Base-by-base conservation (phyloP, 2,888 invertebrate genomes). In the Halictus quadricinctus region DNA sequence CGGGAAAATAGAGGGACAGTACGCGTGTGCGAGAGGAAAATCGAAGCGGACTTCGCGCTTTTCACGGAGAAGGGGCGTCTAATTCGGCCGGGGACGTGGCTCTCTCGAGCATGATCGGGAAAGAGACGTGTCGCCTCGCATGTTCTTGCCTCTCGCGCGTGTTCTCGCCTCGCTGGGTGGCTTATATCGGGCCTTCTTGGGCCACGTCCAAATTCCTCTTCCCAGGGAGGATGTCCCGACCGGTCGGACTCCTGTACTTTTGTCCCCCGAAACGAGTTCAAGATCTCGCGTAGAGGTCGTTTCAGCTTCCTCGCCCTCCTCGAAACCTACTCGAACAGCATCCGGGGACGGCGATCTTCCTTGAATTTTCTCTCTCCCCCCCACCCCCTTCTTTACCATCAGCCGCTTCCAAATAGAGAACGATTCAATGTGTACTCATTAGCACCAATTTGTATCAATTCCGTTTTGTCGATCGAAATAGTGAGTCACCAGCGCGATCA, bases 121-220 rank as follows among this genome's bases (percentile, higher is more conserved):
- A 29, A 10, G n/a, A 36, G 54, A 41, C 60, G 64, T 75, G 70
- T 78, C 81, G 58, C 50, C 80, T 60, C 72, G 83, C 77, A 48
- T 70, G 83, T 86, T 87, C 83, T 79, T 54, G 29, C 36, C 66
- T 64, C 60, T 54, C 54, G 54, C 54, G 54, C 10, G 54, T 54
- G 54, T 21, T 54, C 21, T 60, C 25, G 78, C 77, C 76, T 66
- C 86, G 76, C 80, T 83, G 54, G 80, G 64, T 81, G 76, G 78
- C 87, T 84, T 86, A 87, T 87, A 85, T 87, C 87, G 79, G 76
- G 83, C 80, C 36, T 41, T 88, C 78, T 88, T 88, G 88, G 88
- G 87, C 85, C 80, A 43, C 85, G 88, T 87, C 88, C 88, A 88
- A 88, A 88, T 88, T 88, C 87, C 85, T 87, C 87, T 72, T 80